Evolutionary conservation across 2,113 vertebrate species (phyloP), one percentile per base, ranked within the genome.

Genomic region (Progne subis): DNA sequence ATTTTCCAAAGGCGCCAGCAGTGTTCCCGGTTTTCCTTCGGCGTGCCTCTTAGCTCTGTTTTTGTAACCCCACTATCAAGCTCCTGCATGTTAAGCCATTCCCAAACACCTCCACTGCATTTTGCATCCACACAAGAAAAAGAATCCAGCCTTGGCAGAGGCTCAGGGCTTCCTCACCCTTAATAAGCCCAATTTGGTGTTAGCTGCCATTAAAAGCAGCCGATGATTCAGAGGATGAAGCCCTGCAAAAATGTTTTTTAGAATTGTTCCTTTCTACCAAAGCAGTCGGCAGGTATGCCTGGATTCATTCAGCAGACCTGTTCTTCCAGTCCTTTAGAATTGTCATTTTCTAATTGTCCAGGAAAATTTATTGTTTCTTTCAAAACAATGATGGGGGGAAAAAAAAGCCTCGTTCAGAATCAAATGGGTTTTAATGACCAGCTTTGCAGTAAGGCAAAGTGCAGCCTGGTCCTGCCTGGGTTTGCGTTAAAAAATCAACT

Each of bases 331-430:
- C 76, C 78, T 92, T 84, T 56, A 60, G 47, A 90, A 53, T 5
- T 86, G 75, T 64, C 71, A 53, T 86, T 90, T 94, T 83, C 37
- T 92, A 92, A 96, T 68, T 88, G 63, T 53, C 65, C 44, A 68
- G 64, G 72, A 68, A 77, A 86, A 96, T 88, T 60, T 86, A 96
- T 88, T 90, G 75, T 80, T 95, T 83, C 77, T 83, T 93, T 93
- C 74, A 71, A 88, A 96, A 88, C 92, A 93, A 93, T 60, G 49
- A 64, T 34, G 5, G 13, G 13, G 14, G 0, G 3, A 24, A 52
- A 28, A 83, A 88, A 80, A 55, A 53, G 4, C 41, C 49, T 88
- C 0, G 0, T 77, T 90, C 57, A 86, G 86, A 95, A 92, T 49
- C n/a, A 68, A 96, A 75, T 39, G 61, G 34, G n/a, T 74, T 93